These are phyloP conservation scores for Tricholauxania praeusta DNA, from an alignment of 2,888 invertebrate species.

Conservation along the genomic window DNA sequence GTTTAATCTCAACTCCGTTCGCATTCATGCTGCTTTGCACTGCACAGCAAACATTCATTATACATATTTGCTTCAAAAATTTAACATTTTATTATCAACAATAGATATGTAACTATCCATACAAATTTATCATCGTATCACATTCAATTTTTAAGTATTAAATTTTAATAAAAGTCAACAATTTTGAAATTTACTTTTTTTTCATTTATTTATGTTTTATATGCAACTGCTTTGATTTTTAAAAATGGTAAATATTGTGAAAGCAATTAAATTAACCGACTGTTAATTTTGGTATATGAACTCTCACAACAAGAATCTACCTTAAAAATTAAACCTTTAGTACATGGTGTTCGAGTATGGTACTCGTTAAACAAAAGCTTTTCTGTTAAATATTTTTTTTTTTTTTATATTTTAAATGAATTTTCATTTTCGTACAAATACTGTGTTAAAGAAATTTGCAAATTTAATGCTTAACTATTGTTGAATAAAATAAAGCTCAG, in stretches of 20 bases:
- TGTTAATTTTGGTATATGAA: no score
- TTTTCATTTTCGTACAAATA: slow-evolving; percentile 15
- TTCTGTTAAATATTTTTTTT: slow-evolving; percentile 13
- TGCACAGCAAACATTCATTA: slow-evolving; percentile 16
- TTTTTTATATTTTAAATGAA: slow-evolving; percentile 4
- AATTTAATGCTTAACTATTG: slow-evolving; percentile 25
- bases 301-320: no score
- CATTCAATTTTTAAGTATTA: slow-evolving; percentile 35
- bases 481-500: slow-evolving; percentile 35
- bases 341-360: slow-evolving; percentile 20
- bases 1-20: slow-evolving; percentile 26
- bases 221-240: no score
- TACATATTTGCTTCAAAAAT: slow-evolving; percentile 15
- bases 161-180: slow-evolving; percentile 31
- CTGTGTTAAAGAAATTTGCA: slow-evolving; percentile 19
- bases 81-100: slow-evolving; percentile 26
- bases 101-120: slow-evolving; percentile 31
- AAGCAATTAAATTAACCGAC: no score
- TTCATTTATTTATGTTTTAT: no score
- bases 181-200: background rate
- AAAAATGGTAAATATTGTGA: no score
- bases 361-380: slow-evolving; percentile 32
- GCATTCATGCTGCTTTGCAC: slow-evolving; percentile 16
- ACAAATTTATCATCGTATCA: slow-evolving; percentile 25
- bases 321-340: slow-evolving; percentile 9